Base-by-base conservation (phyloP, 1,140 invertebrate species). In the Lordiphosa clarofinis region DNA sequence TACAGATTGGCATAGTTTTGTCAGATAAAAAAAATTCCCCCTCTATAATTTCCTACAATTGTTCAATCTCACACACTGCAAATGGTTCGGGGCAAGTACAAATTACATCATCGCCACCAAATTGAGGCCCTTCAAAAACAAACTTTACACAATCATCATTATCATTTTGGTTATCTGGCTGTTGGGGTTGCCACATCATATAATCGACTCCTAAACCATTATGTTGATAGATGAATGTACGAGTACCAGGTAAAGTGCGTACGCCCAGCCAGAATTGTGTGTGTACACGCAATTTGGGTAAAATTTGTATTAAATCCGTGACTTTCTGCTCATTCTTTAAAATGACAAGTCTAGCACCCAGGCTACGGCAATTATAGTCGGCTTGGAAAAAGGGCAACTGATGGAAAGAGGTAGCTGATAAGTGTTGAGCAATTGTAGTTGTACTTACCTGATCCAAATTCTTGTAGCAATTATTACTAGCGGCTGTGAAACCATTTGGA, bases 121-220 rank as follows among this genome's bases (percentile, higher is more conserved):
- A 19, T 8, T 10, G 19, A 40, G 19, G 13, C 8, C 15, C 19
- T 40, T 9, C 39, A 2, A 15, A 2, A 4, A 40, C 39, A 40
- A 40, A 40, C 19, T 40, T 40, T 4, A 40, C 19, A 10, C 39
- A 40, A 40, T 40, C 13, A 15, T 40, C 39, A 19, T 15, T 40
- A 9, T 19, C 13, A 40, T 40, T 10, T 40, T 10, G 8, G 12
- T 40, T 40, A 40, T 40, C 13, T 4, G 39, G 39, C 39, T 40
- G 39, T 19, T 40, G 6, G 5, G 13, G 13, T 19, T 9, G 10
- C 39, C 39, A 40, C 13, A 19, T 40, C 39, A 40, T 19, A 9
- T 40, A 40, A 11, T 40, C 39, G 2, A 40, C 19, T 1, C 12
- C 8, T 8, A 15, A 15, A 1, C 39, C 39, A 40, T 15, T 40